Evolutionary conservation across 2,113 vertebrate genomes (phyloP).

Genomic region (Menura novaehollandiae): DNA sequence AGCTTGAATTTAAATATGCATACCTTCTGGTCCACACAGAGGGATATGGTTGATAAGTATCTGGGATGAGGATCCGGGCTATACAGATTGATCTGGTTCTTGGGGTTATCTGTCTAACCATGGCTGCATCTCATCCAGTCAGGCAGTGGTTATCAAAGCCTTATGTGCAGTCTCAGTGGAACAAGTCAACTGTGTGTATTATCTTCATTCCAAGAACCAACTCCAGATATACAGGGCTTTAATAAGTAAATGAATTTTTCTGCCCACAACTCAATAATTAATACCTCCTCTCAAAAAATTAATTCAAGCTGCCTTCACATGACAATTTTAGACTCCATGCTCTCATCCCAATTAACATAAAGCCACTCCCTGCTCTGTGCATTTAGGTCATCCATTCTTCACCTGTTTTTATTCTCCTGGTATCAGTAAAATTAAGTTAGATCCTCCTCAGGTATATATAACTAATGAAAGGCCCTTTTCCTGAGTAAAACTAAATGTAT

Average conservation of each 20-base stretch:
- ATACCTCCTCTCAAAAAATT: not conserved
- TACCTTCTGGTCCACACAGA: not conserved
- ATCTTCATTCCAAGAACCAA: not conserved
- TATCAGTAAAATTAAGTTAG: not conserved
- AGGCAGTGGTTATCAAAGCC: not conserved
- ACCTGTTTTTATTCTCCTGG: not conserved
- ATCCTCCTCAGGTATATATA: not conserved
- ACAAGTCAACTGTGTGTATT: not conserved
- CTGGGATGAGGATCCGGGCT: not conserved
- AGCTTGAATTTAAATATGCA: not conserved
- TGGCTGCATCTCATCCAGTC: not conserved
- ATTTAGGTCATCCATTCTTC: not conserved
- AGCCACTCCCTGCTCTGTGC: not conserved
- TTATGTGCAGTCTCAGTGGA: not conserved
- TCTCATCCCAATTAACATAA: not conserved
- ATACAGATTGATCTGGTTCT: not conserved
- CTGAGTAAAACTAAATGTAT: not conserved
- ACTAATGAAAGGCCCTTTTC: not conserved
- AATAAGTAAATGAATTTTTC: not conserved
- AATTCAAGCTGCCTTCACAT: not conserved
- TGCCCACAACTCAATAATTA: constrained; percentile 15
- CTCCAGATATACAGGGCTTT: not conserved
- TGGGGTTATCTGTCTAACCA: not conserved
- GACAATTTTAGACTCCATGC: not conserved
- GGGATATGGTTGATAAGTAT: not conserved